Base-by-base conservation (phyloP, 1,140 invertebrate genomes). In the Heliothis virescens region DNA sequence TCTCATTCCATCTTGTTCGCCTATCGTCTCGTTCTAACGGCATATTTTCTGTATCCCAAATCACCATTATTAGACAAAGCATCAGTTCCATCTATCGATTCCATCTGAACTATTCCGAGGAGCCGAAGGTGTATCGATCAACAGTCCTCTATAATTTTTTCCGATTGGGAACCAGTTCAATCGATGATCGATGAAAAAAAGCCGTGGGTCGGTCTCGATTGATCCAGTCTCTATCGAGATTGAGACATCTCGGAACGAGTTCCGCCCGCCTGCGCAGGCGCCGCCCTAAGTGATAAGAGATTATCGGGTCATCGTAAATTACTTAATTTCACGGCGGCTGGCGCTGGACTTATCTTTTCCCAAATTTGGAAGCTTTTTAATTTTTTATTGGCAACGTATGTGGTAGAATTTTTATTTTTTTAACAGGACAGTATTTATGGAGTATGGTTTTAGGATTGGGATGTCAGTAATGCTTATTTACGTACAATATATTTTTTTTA, bases 161-260 rank as follows among this genome's bases (percentile, higher is more conserved):
- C 73, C 71, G 80, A 83, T 85, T 82, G 82, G 82, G 91, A 85
- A 92, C 92, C 89, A 83, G 91, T 92, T 85, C 86, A 85, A 87
- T 87, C 85, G 78, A 90, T 87, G 86, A 86, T 85, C 84, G 88
- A 89, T 89, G 88, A 92, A 93, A 92, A 59, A 93, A 94, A 91
- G 85, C 81, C 85, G 84, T 82, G 85, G 85, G 89, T 85, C 90
- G 90, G 89, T 85, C 79, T 82, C 90, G 89, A 94, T 92, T 93
- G 92, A 93, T 93, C 90, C 85, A 87, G 88, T 84, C 86, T 83
- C 86, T 88, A 88, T 90, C 86, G 87, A 87, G 91, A 94, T 94
- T 94, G 92, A 94, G 92, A 93, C 91, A 94, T 94, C 92, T 94
- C 86, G 86, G 85, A 93, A 94, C 91, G 86, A 88, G 92, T 94